Evolutionary conservation across 1,140 invertebrate genomes (phyloP).

Genomic region (Drosophila willistoni): DNA sequence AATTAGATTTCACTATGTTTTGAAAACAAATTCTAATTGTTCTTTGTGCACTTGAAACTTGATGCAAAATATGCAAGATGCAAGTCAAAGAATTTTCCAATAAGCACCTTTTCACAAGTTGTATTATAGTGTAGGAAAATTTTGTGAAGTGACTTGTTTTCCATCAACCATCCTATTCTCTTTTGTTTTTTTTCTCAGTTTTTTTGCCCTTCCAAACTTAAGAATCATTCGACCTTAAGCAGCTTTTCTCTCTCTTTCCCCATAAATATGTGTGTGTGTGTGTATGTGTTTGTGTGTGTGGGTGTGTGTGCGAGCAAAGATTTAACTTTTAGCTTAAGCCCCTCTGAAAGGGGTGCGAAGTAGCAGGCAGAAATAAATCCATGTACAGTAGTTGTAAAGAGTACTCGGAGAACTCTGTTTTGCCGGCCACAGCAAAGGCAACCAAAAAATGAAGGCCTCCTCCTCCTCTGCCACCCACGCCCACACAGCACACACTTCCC

Average conservation of each 20-base stretch:
- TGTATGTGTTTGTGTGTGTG: conserved; percentile 20
- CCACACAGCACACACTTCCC: too few species aligned
- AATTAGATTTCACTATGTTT: too few species aligned
- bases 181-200: conserved; percentile 22
- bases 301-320: conserved; percentile 50
- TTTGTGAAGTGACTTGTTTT: conserved; percentile 72
- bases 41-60: too few species aligned
- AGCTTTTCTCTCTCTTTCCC: conserved; percentile 40
- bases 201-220: conserved; percentile 42
- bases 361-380: conserved; percentile 32
- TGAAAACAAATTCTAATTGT: too few species aligned
- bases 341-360: conserved; percentile 31
- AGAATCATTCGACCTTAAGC: conserved; percentile 56
- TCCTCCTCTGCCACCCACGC: too few species aligned
- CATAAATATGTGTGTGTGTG: conserved; percentile 20
- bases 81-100: not conserved
- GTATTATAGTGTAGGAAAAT: conserved; percentile 15
- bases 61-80: not conserved
- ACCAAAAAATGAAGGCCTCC: not conserved
- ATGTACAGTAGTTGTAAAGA: conserved; percentile 26
- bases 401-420: not conserved
- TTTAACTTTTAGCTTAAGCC: conserved; percentile 42
- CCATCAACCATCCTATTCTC: conserved; percentile 21
- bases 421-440: conserved; percentile 37
- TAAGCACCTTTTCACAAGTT: conserved; percentile 5